Evolutionary conservation across 2,888 invertebrate species (phyloP).

Genomic region (Dyspetes luteomarginatus): DNA sequence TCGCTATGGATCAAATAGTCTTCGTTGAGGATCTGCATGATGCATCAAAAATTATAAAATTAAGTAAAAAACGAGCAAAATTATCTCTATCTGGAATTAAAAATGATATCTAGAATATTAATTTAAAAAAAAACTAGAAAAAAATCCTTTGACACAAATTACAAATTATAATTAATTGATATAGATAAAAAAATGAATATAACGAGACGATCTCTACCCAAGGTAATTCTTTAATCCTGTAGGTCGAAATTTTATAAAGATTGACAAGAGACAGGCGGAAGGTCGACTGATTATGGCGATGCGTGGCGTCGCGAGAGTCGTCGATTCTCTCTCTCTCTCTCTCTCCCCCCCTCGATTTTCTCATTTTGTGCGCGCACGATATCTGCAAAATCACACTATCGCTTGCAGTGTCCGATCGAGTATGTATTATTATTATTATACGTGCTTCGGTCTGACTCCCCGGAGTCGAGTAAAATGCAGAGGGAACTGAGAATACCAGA

Average conservation of each 20-base stretch:
- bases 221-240: not conserved
- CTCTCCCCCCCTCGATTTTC: not conserved
- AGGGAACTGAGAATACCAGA: not conserved
- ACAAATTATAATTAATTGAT: not conserved
- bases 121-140: slow-evolving; percentile 43
- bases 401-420: not conserved
- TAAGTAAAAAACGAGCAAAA: too few species aligned
- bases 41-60: too few species aligned
- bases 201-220: not conserved
- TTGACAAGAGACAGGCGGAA: not conserved
- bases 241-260: not conserved
- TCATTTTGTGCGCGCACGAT: not conserved
- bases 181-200: too few species aligned
- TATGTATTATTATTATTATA: too few species aligned
- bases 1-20: too few species aligned
- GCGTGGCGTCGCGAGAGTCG: not conserved
- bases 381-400: too few species aligned
- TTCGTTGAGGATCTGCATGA: too few species aligned
- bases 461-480: slow-evolving; percentile 10
- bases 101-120: too few species aligned
- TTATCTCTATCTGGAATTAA: too few species aligned
- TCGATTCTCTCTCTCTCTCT: too few species aligned
- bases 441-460: not conserved
- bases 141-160: not conserved
- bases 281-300: not conserved